Base-by-base conservation (phyloP, 2,888 invertebrate species). In the Cheilosia soror region DNA sequence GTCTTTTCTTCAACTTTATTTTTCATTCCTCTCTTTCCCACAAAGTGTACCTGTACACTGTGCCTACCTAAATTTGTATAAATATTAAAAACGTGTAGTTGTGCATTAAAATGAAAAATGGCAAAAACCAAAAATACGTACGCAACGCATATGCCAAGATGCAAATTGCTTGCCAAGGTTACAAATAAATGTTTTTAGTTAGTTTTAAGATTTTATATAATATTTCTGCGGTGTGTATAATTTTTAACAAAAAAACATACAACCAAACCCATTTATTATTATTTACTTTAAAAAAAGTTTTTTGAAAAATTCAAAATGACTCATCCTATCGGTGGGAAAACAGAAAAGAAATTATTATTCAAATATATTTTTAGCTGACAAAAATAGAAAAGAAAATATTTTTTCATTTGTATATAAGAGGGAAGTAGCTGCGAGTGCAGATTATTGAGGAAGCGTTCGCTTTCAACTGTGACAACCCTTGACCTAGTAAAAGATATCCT, bases 391-490 rank as follows among this genome's bases (percentile, higher is more conserved):
- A 11, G 20, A 47, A 15, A 47, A 47, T 15, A 47, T 47, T 7
- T 7, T 27, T 25, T 29, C 5, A 7, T 7, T 27, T 13, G 9
- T 7, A 9, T n/a, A 15, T 2, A 33, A 31, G 31, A 33, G 37
- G 5, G 25, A 57, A 47, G 47, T 20, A 6, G 15, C 20, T 20
- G 7, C 1, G 47, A 44, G n/a, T 47, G 15, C 47, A 7, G 47
- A 47, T 47, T 47, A 3, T 15, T 15, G 47, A 15, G 15, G 44
- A 44, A 44, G n/a, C 15, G 47, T 15, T 42, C n/a, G n/a, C n/a
- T 42, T 42, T 15, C 42, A 37, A 40, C 47, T 15, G 37, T 20
- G 66, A 69, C 53, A 69, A 77, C 69, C 69, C 69, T 77, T 77
- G 69, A 77, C 77, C 77, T 29, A 77, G 55, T 62, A 58, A 75